Percentiles rank a stretch among this genome's conserved stretches.
These are phyloP conservation scores for Nymphalis c-album DNA, from an alignment of 2,888 invertebrate species.

Conservation along the genomic window DNA sequence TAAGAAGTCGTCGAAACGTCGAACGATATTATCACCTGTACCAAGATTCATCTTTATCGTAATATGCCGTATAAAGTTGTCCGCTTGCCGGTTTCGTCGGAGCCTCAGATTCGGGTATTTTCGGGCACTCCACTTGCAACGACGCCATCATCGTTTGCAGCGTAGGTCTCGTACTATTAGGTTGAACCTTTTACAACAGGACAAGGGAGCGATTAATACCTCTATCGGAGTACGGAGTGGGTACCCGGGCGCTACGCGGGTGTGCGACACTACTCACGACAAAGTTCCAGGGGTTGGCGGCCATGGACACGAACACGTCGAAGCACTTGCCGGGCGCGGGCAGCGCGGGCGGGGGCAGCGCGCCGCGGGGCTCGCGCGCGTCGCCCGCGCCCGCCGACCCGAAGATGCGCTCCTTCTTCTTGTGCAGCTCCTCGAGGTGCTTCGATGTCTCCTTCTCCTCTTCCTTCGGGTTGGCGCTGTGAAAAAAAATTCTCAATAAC, in stretches of 20 bases:
- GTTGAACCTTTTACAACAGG: slow-evolving; percentile 58
- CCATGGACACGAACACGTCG: slow-evolving; percentile 87
- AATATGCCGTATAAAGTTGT: slow-evolving; percentile 85
- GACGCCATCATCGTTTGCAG: slow-evolving; percentile 84
- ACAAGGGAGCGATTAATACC: background rate
- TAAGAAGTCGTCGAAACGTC: background rate
- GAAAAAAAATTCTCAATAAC: background rate
- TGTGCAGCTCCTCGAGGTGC: slow-evolving; percentile 61
- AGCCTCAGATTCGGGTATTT: slow-evolving; percentile 72
- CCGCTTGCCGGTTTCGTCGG: slow-evolving; percentile 76
- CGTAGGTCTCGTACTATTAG: slow-evolving; percentile 65
- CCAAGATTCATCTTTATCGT: slow-evolving; percentile 85
- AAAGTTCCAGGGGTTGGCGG: slow-evolving; percentile 89
- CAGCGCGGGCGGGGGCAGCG: slow-evolving; percentile 64
- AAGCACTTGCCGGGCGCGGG: slow-evolving; percentile 81
- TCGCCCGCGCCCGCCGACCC: slow-evolving; percentile 45
- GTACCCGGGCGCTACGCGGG: background rate
- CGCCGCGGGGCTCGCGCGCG: slow-evolving; percentile 41
- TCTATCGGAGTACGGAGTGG: background rate
- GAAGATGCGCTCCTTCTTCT: slow-evolving; percentile 76
- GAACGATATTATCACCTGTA: slow-evolving; percentile 82
- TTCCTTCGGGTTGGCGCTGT: slow-evolving; percentile 59
- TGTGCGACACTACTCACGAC: slow-evolving; percentile 77
- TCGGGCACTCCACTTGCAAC: slow-evolving; percentile 83
- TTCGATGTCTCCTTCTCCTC: slow-evolving; percentile 56